Conservation (phyloP, 1,140 invertebrate species). For the Pseudoatta argentina region DNA sequence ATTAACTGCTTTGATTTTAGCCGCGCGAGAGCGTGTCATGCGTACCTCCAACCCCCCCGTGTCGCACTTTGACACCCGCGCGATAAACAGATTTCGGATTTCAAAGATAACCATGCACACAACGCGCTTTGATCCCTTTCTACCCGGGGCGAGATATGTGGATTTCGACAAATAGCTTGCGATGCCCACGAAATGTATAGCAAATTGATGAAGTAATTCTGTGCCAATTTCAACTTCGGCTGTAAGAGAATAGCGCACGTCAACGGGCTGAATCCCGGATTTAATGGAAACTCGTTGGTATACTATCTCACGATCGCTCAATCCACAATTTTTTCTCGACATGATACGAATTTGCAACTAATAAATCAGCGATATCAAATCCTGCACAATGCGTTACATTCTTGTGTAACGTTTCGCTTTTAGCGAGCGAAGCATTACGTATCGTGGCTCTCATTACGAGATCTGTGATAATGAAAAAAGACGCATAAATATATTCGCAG, state of each 20-base stretch:
- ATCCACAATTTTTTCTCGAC: slow-evolving; percentile 27
- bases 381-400: background rate
- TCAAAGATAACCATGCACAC: slow-evolving; percentile 10
- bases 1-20: slow-evolving; percentile 52
- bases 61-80: slow-evolving; percentile 5
- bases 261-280: slow-evolving; percentile 8
- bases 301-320: slow-evolving; percentile 26
- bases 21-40: slow-evolving; percentile 33
- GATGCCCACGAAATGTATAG: background rate
- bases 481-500: background rate
- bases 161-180: slow-evolving; percentile 5
- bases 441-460: background rate
- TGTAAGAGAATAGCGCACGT: slow-evolving; percentile 25
- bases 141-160: background rate
- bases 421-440: slow-evolving; percentile 14
- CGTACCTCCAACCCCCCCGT: background rate
- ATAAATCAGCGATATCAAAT: slow-evolving; percentile 49
- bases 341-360: slow-evolving; percentile 13
- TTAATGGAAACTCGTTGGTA: slow-evolving; percentile 30
- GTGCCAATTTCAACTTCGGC: slow-evolving; percentile 24
- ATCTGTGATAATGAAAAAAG: slow-evolving; percentile 6
- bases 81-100: slow-evolving; percentile 8
- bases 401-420: background rate
- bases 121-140: background rate
- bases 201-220: slow-evolving; percentile 38